Base-by-base conservation (phyloP, 2,797 vertebrate genomes). In the Telmatherina bonti region DNA sequence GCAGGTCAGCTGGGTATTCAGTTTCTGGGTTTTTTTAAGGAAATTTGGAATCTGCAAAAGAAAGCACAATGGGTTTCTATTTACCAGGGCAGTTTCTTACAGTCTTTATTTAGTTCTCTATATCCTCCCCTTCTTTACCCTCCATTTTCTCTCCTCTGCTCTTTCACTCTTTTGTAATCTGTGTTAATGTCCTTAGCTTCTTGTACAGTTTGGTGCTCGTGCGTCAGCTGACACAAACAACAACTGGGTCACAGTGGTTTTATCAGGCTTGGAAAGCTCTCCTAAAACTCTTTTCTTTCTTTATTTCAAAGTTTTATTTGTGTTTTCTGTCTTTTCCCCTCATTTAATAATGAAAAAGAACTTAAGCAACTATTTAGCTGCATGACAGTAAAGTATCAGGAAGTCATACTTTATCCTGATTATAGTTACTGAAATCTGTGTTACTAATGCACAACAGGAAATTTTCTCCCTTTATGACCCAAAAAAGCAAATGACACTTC, bases 181-280 rank as follows among this genome's bases (percentile, higher is more conserved):
- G 71, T 31, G 74, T 70, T 88, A 84, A 85, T 89, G 86, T 84
- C 62, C 73, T 91, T 81, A 88, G 70, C 79, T 63, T 9, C 62
- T 72, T 53, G 56, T 62, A 54, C 72, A 83, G 70, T 83, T 86
- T 77, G 74, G 76, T 73, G 86, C 80, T 84, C 56, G 49, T 30
- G 67, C 27, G 74, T 92, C 86, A 92, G 81, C 87, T 91, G 90
- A 93, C 88, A 69, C 58, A 43, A 18, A 55, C 78, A 77, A 55
- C 79, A 93, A 88, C 73, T 92, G 82, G 91, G 91, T 90, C 93
- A 93, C 72, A 55, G 72, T 64, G 73, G 56, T 35, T 13, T 43
- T 68, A 62, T 61, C 18, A 63, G 55, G 66, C 76, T 38, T 31
- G 63, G 55, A 82, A 70, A 69, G 60, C 67, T 64, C 54, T 66